Conservation (phyloP, 2,113 vertebrate genomes). For the Xiphophorus couchianus region DNA sequence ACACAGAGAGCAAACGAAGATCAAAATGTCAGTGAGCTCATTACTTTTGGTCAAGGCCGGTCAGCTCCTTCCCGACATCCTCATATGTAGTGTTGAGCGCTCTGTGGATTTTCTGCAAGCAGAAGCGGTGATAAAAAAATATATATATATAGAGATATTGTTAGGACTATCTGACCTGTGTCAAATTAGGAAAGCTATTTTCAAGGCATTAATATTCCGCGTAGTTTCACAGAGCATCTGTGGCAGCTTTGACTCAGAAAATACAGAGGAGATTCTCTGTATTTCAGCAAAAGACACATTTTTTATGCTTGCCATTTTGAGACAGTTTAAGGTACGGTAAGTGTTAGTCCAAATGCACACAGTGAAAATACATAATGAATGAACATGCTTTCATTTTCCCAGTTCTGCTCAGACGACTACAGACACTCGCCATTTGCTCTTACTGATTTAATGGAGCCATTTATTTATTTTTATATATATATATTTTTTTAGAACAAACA, state of each 20-base stretch:
- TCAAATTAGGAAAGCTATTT: conserved; percentile 22
- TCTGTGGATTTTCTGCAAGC: conserved; percentile 89
- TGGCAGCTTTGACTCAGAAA: conserved; percentile 10
- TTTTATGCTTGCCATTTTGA: conserved; percentile 1
- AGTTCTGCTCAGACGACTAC: neutral
- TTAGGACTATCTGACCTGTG: conserved; percentile 18
- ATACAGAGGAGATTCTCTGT: conserved; percentile 20
- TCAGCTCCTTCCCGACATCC: conserved; percentile 69
- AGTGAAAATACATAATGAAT: neutral
- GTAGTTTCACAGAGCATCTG: conserved; percentile 20
- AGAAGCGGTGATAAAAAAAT: neutral
- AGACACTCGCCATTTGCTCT: no score
- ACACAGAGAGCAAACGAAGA: neutral
- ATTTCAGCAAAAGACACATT: conserved; percentile 26
- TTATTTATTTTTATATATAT: no score
- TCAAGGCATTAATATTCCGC: conserved; percentile 28
- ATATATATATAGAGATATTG: neutral
- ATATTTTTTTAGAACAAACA: no score
- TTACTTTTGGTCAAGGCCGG: conserved; percentile 71
- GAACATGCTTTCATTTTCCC: conserved; percentile 13
- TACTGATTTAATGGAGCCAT: no score
- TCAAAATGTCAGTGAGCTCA: conserved; percentile 17
- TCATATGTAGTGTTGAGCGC: conserved; percentile 86
- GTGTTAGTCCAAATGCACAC: neutral
- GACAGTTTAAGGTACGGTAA: conserved; percentile 26